These are phyloP conservation scores for Erpobdella octoculata DNA, from an alignment of 2,888 invertebrate genomes.

Conservation along the genomic window DNA sequence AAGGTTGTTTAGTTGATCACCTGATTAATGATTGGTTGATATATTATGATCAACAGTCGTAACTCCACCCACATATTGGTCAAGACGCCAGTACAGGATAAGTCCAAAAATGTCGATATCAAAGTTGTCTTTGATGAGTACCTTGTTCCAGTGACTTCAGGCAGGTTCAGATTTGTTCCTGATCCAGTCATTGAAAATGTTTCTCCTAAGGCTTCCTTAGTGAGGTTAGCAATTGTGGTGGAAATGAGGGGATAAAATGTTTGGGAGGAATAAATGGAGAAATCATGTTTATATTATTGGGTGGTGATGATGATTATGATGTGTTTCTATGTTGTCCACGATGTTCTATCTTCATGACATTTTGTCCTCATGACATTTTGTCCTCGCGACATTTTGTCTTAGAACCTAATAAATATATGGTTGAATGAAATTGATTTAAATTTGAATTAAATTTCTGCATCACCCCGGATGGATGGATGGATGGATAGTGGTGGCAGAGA, in stretches of 20 bases:
- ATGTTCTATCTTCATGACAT: too few relatives aligned
- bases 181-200: neutral
- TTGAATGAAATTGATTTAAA: neutral
- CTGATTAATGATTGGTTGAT: neutral
- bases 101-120: neutral
- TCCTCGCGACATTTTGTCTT: too few relatives aligned
- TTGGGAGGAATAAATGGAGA: too few relatives aligned
- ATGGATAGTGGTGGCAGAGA: slow-evolving; percentile 8
- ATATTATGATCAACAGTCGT: slow-evolving; percentile 9
- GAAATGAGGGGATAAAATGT: too few relatives aligned
- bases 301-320: too few relatives aligned
- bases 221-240: slow-evolving; percentile 21
- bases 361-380: neutral
- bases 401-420: too few relatives aligned
- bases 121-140: neutral
- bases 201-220: neutral
- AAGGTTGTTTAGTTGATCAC: too few relatives aligned
- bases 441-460: too few relatives aligned
- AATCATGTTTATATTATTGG: too few relatives aligned
- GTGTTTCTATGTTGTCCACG: too few relatives aligned
- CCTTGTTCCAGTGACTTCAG: neutral
- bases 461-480: neutral
- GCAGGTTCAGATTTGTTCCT: neutral
- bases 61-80: slow-evolving; percentile 21
- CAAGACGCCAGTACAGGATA: neutral